Evolutionary conservation across 2,113 vertebrate genomes (phyloP).

Genomic region (Tor tambroides): DNA sequence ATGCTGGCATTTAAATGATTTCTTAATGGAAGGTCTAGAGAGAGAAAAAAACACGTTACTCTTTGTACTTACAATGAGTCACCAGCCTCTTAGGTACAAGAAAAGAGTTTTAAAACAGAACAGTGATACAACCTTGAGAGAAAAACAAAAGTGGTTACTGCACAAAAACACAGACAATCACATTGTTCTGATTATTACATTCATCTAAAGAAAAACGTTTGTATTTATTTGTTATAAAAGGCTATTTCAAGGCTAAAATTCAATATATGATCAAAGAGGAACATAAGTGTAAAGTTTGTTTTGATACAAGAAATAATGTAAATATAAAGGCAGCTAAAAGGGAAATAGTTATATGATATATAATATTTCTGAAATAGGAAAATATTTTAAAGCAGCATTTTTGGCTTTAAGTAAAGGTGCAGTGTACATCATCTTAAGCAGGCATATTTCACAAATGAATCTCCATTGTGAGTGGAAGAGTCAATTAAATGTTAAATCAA

Average conservation of each 20-base stretch:
- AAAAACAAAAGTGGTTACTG: background rate
- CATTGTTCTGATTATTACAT: background rate
- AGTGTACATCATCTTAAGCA: background rate
- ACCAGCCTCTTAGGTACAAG: conserved; percentile 23
- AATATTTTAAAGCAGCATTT: no score
- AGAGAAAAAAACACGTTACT: background rate
- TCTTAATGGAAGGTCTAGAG: conserved; percentile 37
- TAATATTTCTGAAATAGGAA: no score
- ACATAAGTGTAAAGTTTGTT: background rate
- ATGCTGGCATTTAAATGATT: conserved; percentile 53
- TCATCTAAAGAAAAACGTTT: background rate
- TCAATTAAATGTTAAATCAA: background rate
- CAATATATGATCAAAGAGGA: background rate
- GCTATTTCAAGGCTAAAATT: background rate
- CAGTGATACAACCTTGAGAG: background rate
- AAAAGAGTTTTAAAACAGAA: conserved; percentile 27
- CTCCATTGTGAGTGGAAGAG: background rate
- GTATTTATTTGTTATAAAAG: background rate
- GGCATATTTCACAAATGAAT: background rate
- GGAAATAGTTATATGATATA: background rate
- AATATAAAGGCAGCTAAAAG: background rate
- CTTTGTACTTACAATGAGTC: conserved; percentile 36
- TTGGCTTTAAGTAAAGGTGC: no score
- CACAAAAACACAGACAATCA: background rate
- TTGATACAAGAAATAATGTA: background rate